These are phyloP conservation scores for Diuraphis noxia DNA, from an alignment of 1,140 invertebrate genomes.

Conservation along the genomic window DNA sequence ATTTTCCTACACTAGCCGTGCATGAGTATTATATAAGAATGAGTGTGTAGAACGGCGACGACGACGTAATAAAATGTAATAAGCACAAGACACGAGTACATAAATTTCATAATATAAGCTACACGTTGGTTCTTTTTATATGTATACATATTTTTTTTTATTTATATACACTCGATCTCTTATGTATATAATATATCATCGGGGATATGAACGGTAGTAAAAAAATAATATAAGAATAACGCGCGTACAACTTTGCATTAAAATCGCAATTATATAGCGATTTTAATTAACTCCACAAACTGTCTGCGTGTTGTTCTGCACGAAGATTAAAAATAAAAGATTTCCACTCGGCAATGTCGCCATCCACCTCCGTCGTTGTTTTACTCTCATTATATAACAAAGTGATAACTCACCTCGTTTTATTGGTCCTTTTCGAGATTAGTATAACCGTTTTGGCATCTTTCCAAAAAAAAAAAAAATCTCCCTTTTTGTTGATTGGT, in stretches of 20 bases:
- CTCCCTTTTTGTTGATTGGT: conserved; percentile 17
- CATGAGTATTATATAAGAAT: neutral
- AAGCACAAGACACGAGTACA: conserved; percentile 32
- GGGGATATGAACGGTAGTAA: neutral
- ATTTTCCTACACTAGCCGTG: neutral
- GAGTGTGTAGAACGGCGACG: neutral
- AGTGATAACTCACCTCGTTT: conserved; percentile 40
- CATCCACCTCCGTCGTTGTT: neutral
- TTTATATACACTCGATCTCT: neutral
- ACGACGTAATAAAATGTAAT: conserved; percentile 36
- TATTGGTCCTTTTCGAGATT: conserved; percentile 26
- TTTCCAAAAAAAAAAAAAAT: conserved; percentile 15
- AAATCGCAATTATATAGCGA: conserved; percentile 48
- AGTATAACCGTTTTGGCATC: conserved; percentile 21
- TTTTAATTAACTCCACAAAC: conserved; percentile 36
- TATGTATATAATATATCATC: neutral
- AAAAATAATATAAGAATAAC: conserved; percentile 29
- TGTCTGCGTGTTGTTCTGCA: neutral
- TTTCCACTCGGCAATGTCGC: neutral
- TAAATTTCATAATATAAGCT: conserved; percentile 30
- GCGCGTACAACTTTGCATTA: neutral
- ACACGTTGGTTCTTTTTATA: neutral
- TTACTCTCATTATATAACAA: neutral
- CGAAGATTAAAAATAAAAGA: conserved; percentile 49
- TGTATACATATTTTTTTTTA: neutral